Base-by-base conservation (phyloP, 53 echinoderm and acorn worm species). In the Holothuria scabra region DNA sequence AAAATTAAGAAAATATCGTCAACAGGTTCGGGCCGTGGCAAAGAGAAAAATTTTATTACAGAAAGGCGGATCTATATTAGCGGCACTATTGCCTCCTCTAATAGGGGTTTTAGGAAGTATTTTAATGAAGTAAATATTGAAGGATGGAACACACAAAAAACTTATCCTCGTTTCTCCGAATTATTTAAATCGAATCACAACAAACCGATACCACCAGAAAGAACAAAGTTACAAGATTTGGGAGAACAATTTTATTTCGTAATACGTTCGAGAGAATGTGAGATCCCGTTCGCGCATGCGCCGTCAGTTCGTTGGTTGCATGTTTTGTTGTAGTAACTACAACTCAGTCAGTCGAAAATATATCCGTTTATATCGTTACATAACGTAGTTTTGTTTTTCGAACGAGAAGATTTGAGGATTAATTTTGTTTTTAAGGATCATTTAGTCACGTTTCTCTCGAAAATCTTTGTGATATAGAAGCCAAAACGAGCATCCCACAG, bases 61-160 rank as follows among this genome's bases (percentile, higher is more conserved):
- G 62, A 88, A 89, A 64, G 91, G 90, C 21, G 91, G 94, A 1
- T 94, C 80, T 26, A 61, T 95, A 44, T 66, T 95, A 22, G 46
- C 86, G 19, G 80, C 86, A 3, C 46, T 90, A 65, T 61, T 64
- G 35, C 81, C 72, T 0, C 87, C 87, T 28, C 62, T 87, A 25
- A 41, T 83, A n/a, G 86, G 71, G 2, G 63, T 86, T 4, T 67
- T 86, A 3, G 66, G 71, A 11, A 70, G 71, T 70, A 33, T 70
- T 35, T 70, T 70, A 70, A 29, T 70, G 0, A 70, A 70, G 32
- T 70, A 38, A 70, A 38, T 0, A 16, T 52, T 52, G 52, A 52
- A 52, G 11, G 52, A 70, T 70, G 41, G 44, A 70, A 37, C 71
- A 70, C 32, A 32, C 71, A 13, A 70, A 70, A 70, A 70, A 37